phyloP scores from a whole-genome alignment of 2,113 vertebrate species.

The Uria aalge region DNA sequence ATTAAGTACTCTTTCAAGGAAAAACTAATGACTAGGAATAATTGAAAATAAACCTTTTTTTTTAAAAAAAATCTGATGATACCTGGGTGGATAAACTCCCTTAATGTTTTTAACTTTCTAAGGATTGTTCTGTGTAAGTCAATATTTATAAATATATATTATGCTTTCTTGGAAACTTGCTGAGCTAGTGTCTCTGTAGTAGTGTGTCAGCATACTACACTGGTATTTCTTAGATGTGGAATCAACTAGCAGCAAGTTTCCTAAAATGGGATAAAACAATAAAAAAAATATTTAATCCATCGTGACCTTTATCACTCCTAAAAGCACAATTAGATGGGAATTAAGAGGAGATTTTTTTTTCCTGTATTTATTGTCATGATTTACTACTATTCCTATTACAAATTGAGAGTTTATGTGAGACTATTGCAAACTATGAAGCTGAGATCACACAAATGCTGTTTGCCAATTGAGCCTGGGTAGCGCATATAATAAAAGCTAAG shows the following conservation, averaged over 20 bases:
- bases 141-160: background rate
- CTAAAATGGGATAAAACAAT: background rate
- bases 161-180: background rate
- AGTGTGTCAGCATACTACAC: background rate
- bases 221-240: background rate
- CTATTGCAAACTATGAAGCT: background rate
- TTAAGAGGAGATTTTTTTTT: background rate
- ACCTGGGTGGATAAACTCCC: background rate
- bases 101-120: background rate
- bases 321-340: background rate
- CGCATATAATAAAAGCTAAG: background rate
- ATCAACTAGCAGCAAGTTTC: background rate
- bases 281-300: background rate
- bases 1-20: background rate
- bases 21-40: background rate
- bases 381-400: background rate
- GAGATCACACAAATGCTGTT: background rate
- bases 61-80: background rate
- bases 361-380: background rate
- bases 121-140: background rate
- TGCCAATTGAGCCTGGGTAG: background rate
- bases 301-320: background rate
- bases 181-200: background rate
- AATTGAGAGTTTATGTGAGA: background rate
- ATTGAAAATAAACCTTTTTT: background rate